Evolutionary conservation across 1,140 invertebrate species (phyloP), one percentile per base, ranked within the genome.

Genomic region (Mactra quadrangularis): DNA sequence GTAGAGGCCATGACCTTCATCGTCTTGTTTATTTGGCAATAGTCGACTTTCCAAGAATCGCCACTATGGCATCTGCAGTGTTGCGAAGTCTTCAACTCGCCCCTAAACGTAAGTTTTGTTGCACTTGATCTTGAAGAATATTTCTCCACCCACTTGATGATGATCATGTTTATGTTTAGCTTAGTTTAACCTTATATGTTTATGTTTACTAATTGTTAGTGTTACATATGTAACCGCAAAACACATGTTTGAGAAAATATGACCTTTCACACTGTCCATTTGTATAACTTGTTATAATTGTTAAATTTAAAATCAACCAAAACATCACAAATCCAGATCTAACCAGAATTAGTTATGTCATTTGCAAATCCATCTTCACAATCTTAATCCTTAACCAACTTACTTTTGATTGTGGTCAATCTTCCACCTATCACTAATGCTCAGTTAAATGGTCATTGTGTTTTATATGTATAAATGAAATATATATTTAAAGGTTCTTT

Each of bases 1-100:
- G n/a, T n/a, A n/a, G n/a, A n/a, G n/a, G n/a, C n/a, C n/a, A n/a
- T n/a, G n/a, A n/a, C n/a, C n/a, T n/a, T n/a, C n/a, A n/a, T n/a
- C n/a, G n/a, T n/a, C n/a, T n/a, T n/a, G n/a, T n/a, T n/a, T n/a
- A n/a, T n/a, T n/a, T n/a, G n/a, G n/a, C n/a, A n/a, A n/a, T n/a
- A n/a, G n/a, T n/a, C n/a, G n/a, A n/a, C n/a, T n/a, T n/a, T n/a
- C n/a, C n/a, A n/a, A n/a, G n/a, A n/a, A n/a, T n/a, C n/a, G 38
- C 38, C 38, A 41, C 15, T 15, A 68, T 68, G 64, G 45, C 64
- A 29, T 50, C 29, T 29, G 64, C 45, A 31, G 47, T 68, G 41
- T 41, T 68, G 45, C 47, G 45, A 0, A 25, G 45, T 35, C 19
- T 15, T 13, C 45, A 25, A 29, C 29, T 68, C 17, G 25, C 47